Evolutionary conservation across 2,113 vertebrate genomes (phyloP).

Genomic region (Acinonyx jubatus): DNA sequence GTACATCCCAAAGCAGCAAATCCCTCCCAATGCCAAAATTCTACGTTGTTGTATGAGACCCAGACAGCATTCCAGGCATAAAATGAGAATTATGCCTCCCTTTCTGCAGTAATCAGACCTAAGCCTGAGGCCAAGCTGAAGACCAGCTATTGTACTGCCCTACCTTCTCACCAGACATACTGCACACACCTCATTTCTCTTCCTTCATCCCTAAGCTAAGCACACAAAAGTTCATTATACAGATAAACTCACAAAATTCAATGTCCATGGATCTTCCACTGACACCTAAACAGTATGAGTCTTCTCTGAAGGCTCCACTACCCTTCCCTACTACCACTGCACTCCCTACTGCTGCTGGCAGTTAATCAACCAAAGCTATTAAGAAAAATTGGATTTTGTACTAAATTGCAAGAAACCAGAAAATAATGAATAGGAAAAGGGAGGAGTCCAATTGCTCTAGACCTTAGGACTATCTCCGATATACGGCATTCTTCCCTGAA

Average conservation of each 20-base stretch:
- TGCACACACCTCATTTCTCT: background rate
- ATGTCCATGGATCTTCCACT: background rate
- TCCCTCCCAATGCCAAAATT: background rate
- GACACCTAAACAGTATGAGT: background rate
- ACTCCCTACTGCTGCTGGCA: background rate
- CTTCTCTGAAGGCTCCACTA: background rate
- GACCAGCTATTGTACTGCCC: too few species aligned
- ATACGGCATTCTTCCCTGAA: background rate
- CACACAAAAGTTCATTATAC: background rate
- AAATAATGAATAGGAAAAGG: slow-evolving; percentile 16
- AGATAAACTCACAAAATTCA: background rate
- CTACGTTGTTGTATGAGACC: background rate
- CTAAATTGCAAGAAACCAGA: background rate
- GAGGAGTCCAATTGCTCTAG: background rate
- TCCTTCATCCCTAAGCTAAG: background rate
- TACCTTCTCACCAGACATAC: background rate
- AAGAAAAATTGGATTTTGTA: slow-evolving; percentile 20
- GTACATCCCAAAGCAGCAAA: background rate
- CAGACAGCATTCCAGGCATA: background rate
- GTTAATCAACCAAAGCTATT: slow-evolving; percentile 14
- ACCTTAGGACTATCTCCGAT: background rate
- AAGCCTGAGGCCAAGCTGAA: background rate
- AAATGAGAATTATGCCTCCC: background rate
- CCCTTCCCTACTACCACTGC: background rate
- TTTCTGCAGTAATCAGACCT: background rate